These are phyloP conservation scores for Syngnathus acus DNA, from an alignment of 2,797 vertebrate genomes.

Conservation along the genomic window DNA sequence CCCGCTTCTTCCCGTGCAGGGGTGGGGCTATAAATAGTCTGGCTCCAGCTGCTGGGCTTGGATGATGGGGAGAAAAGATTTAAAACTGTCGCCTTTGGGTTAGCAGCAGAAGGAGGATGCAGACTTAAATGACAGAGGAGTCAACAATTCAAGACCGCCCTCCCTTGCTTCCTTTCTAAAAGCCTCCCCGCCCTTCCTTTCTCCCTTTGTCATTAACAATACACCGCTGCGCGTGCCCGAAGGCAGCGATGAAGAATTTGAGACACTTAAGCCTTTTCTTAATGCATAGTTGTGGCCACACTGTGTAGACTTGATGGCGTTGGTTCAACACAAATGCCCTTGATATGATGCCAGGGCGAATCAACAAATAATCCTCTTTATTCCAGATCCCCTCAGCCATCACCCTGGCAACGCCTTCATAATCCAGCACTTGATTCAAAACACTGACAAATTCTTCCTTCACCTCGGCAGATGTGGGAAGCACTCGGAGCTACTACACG, in stretches of 20 bases:
- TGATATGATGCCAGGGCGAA: constrained; percentile 30
- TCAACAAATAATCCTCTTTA: constrained; percentile 57
- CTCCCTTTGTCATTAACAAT: constrained; percentile 53
- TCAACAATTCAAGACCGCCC: constrained; percentile 53
- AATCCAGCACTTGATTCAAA: constrained; percentile 40
- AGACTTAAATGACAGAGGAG: constrained; percentile 47
- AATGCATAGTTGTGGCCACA: neutral
- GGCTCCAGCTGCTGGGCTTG: constrained; percentile 57
- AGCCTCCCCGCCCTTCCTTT: constrained; percentile 39
- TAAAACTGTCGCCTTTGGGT: constrained; percentile 41
- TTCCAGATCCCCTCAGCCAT: constrained; percentile 32
- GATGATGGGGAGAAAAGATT: constrained; percentile 33
- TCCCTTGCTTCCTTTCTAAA: constrained; percentile 41
- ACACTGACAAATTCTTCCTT: constrained; percentile 13
- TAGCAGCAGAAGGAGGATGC: constrained; percentile 31
- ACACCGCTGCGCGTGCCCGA: constrained; percentile 33
- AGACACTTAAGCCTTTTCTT: neutral
- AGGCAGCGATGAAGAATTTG: constrained; percentile 10
- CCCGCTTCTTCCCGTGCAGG: constrained; percentile 36
- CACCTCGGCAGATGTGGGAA: constrained; percentile 39
- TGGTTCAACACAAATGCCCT: constrained; percentile 23
- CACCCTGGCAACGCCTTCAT: constrained; percentile 43
- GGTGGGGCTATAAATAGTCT: constrained; percentile 56
- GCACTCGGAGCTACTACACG: constrained; percentile 43
- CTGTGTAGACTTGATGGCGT: constrained; percentile 18